Evolutionary conservation across 2,888 invertebrate species (phyloP), one percentile per base, ranked within the genome.

Genomic region (Baccha elongata): DNA sequence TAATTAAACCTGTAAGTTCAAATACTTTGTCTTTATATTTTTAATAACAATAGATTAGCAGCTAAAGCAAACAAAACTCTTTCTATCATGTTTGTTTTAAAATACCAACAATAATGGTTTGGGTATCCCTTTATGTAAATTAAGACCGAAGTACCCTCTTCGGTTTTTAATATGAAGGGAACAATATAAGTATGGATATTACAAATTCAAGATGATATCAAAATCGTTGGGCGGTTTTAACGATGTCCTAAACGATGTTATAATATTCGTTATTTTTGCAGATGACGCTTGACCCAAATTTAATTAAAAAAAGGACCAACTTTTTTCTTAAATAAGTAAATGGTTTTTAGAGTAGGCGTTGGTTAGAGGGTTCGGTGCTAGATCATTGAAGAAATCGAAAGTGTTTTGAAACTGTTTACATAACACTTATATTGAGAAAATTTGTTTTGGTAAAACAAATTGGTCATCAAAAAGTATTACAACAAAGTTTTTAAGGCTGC

Each of bases 221-320:
- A 55, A 55, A 10, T 48, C 15, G 15, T 58, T 58, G 58, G 58
- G 58, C 40, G 21, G 37, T 40, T 21, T n/a, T 11, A 26, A 58
- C 13, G 40, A 58, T 40, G 3, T 11, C 37, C n/a, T 26, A 40
- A 58, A 58, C 23, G 58, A 58, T 58, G 40, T 26, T 58, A 40
- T 55, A 40, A 55, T 37, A 23, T 21, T 58, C 6, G 23, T 58
- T 58, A 11, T 40, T 13, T 52, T 53, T 23, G 11, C 3, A 40
- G 40, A 40, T 40, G 58, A 40, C 26, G 58, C 58, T 58, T 58
- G 58, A 58, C 58, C 58, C 15, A 40, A 58, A 58, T 58, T 58
- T 58, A 58, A 58, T 58, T 58, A 40, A 23, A 58, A 40, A 58
- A 1, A 15, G 15, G n/a, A n/a, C n/a, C 40, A 40, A 26, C 15